Evolutionary conservation across 2,113 vertebrate genomes (phyloP).

Genomic region (Cepphus grylle): DNA sequence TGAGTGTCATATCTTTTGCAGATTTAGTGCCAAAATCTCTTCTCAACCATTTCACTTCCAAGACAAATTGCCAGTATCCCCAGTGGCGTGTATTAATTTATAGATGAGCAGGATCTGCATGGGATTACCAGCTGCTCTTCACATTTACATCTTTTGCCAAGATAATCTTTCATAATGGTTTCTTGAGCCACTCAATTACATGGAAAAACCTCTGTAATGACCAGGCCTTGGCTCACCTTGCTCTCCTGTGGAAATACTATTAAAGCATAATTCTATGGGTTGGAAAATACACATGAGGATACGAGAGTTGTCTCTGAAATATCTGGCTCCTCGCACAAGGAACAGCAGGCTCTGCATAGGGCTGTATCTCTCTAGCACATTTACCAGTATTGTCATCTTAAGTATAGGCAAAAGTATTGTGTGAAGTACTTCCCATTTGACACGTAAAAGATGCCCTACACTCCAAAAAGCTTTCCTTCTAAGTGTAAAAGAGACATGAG

Average conservation of each 20-base stretch:
- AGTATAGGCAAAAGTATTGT: not conserved
- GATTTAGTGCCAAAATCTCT: slow-evolving; percentile 19
- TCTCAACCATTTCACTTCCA: slow-evolving; percentile 11
- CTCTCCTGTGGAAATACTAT: slow-evolving; percentile 35
- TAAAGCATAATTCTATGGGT: not conserved
- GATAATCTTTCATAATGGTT: not conserved
- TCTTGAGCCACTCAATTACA: slow-evolving; percentile 23
- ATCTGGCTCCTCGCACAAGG: not conserved
- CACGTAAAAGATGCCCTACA: not conserved
- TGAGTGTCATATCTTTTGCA: not conserved
- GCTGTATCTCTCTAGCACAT: not conserved
- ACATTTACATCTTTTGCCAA: slow-evolving; percentile 41
- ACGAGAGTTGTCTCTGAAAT: not conserved
- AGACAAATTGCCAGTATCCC: slow-evolving; percentile 20
- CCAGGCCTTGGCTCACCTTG: not conserved
- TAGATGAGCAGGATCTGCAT: slow-evolving; percentile 9
- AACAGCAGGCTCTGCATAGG: not conserved
- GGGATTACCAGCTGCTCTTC: slow-evolving; percentile 57
- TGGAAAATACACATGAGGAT: not conserved
- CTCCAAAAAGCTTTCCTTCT: not conserved
- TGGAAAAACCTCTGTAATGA: slow-evolving; percentile 19
- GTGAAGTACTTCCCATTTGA: not conserved
- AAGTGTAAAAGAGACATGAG: not conserved
- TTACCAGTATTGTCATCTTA: not conserved
- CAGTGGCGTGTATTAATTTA: not conserved